phyloP scores from a whole-genome alignment of 2,888 invertebrate genomes.

The Euzophera pinguis region DNA sequence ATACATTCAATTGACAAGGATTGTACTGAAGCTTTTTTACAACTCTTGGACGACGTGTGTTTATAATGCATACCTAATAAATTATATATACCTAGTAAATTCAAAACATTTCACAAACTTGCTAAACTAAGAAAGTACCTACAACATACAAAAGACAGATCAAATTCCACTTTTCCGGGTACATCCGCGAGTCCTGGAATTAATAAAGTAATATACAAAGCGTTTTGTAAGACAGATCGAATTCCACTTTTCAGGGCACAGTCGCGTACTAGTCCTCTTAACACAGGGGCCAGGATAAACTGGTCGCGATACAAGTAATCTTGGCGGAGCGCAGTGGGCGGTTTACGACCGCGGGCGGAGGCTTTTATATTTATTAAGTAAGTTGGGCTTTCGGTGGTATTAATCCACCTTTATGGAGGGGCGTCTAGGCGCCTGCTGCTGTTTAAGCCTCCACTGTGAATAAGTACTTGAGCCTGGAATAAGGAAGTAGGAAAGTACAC shows the following conservation, averaged over 20 bases:
- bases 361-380: conserved; percentile 81
- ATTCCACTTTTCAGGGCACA: conserved; percentile 43
- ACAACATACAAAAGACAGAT: too few relatives aligned
- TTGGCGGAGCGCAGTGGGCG: conserved; percentile 72
- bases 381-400: conserved; percentile 78
- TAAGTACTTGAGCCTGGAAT: conserved; percentile 9
- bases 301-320: conserved; percentile 73
- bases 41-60: too few relatives aligned
- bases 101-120: too few relatives aligned
- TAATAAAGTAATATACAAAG: too few relatives aligned
- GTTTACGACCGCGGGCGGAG: conserved; percentile 73
- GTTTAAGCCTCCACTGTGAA: conserved; percentile 3
- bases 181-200: too few relatives aligned
- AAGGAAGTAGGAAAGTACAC: neutral
- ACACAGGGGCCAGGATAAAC: conserved; percentile 33
- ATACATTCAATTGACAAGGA: too few relatives aligned
- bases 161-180: too few relatives aligned
- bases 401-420: conserved; percentile 78
- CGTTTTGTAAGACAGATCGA: too few relatives aligned
- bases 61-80: too few relatives aligned
- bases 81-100: too few relatives aligned
- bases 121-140: too few relatives aligned
- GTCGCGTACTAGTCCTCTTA: neutral
- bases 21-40: too few relatives aligned
- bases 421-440: conserved; percentile 56